Base-by-base conservation (phyloP, 1,140 invertebrate species). In the Cydia fagiglandana region DNA sequence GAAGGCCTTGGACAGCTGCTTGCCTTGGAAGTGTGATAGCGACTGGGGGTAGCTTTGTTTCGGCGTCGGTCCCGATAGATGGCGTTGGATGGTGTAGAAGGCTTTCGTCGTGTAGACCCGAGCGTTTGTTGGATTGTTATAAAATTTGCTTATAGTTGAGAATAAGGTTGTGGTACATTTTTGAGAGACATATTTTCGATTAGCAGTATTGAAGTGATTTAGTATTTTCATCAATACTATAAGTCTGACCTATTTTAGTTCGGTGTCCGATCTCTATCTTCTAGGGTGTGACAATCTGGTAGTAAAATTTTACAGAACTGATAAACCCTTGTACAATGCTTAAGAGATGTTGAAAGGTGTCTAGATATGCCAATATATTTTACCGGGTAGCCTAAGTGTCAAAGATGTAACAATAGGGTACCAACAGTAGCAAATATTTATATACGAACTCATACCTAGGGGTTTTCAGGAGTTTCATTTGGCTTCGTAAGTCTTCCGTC, bases 401-500 rank as follows among this genome's bases (percentile, higher is more conserved):
- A 91, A 92, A 91, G 81, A 82, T 88, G 86, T 90, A 91, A 91
- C 83, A 83, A 83, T 92, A 91, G 90, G 88, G 88, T 92, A 92
- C 88, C 91, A 91, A 78, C 81, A 76, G 78, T 87, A 84, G 77
- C 79, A 75, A 79, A 86, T 88, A 84, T 82, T 84, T 87, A 34
- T 47, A 64, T 66, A 78, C 85, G 85, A 79, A 81, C 80, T 83
- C 66, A 38, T 83, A 77, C 80, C 79, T 81, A 83, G 81, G 80
- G 75, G 80, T 81, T 88, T 87, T 87, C 81, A 81, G 82, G 80
- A 77, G 76, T 79, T 80, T 75, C 79, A 76, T 81, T 87, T 90
- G 86, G 87, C 88, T 92, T 88, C 82, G 82, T 86, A 87, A 86
- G 89, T 91, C 91, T 92, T 92, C 91, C 91, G 91, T 92, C 91